A percentile compares a stretch with the other conserved stretches of the same genome.
Evolutionary conservation across 2,113 vertebrate genomes (phyloP).

Genomic region (Anser cygnoides): DNA sequence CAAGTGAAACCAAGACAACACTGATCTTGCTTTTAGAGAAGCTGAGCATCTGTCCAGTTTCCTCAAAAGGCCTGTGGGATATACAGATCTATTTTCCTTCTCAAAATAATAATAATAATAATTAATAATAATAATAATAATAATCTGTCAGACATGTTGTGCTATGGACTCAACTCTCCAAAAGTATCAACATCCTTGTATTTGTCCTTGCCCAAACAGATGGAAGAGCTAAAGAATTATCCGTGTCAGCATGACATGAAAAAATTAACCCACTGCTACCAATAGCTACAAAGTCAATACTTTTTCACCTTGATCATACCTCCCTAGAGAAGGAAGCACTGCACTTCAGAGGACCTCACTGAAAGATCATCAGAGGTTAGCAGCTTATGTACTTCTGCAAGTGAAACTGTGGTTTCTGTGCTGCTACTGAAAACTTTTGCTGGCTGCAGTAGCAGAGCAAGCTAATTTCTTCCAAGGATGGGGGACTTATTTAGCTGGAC

Average conservation of each 20-base stretch:
- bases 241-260: background rate
- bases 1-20: background rate
- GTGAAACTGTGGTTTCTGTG: background rate
- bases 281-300: background rate
- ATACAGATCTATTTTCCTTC: background rate
- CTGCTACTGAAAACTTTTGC: background rate
- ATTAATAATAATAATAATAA: background rate
- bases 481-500: conserved; percentile 14
- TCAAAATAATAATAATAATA: background rate
- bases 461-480: background rate
- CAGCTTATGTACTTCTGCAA: background rate
- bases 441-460: background rate
- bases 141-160: background rate
- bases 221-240: background rate
- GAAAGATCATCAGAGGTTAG: background rate
- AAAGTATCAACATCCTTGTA: background rate
- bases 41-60: background rate
- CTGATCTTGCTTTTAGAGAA: background rate
- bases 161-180: background rate
- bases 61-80: background rate
- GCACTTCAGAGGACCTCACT: background rate
- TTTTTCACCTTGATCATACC: background rate
- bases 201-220: background rate
- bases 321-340: background rate
- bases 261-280: background rate